Evolutionary conservation across 2,888 invertebrate genomes (phyloP).

Genomic region (Phortica okadai): DNA sequence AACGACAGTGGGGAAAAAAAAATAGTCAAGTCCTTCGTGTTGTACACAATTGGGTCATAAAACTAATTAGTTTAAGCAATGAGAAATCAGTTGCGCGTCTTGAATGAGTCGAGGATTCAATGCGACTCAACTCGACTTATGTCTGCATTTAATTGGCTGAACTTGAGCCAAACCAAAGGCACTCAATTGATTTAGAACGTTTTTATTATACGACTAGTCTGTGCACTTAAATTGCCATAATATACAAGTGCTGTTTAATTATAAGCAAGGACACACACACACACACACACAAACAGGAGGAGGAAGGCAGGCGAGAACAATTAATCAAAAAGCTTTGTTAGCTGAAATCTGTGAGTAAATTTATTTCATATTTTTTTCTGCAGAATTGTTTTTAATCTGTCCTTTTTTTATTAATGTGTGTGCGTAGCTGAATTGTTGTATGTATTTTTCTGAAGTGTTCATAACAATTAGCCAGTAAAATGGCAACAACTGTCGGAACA

Average conservation of each 20-base stretch:
- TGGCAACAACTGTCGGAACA: conserved; percentile 33
- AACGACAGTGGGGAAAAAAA: conserved; percentile 51
- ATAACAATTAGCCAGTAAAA: conserved; percentile 63
- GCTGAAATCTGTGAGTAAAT: no score
- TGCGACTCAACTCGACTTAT: no score
- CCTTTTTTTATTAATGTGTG: background rate
- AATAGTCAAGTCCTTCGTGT: background rate
- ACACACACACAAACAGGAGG: background rate
- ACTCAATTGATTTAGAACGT: conserved; percentile 8
- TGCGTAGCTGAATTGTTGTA: conserved; percentile 7
- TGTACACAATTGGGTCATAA: conserved; percentile 67
- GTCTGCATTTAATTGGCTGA: no score
- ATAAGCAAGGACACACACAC: background rate
- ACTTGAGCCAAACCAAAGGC: no score
- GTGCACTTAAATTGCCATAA: background rate
- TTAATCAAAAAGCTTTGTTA: conserved; percentile 20
- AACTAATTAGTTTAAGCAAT: conserved; percentile 61
- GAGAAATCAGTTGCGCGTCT: conserved; percentile 39
- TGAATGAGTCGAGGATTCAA: conserved; percentile 7
- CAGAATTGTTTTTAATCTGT: background rate
- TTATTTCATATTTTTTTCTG: background rate
- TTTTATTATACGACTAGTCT: background rate
- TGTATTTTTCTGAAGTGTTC: conserved; percentile 46
- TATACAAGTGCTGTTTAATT: background rate
- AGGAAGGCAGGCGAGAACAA: background rate